A percentile compares a stretch with the other conserved stretches of the same genome.
Evolutionary conservation across 2,888 invertebrate genomes (phyloP).

Genomic region (Hydriomena furcata): DNA sequence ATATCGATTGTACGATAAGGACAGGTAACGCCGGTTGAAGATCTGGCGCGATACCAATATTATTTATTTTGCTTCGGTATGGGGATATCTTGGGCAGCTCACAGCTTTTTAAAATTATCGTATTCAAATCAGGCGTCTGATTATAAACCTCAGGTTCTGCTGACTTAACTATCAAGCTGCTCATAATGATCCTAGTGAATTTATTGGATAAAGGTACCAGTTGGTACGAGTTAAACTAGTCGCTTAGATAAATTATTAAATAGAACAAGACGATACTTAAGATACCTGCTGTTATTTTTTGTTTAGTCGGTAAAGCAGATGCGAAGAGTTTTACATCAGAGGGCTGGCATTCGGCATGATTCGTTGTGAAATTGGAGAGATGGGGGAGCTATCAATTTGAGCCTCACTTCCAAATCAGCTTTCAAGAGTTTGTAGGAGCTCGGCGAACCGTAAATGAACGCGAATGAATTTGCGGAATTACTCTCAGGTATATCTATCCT

Average conservation of each 20-base stretch:
- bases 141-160: neutral
- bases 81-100: constrained; percentile 25
- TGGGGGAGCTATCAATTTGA: constrained; percentile 45
- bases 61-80: constrained; percentile 32
- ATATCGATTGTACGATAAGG: constrained; percentile 28
- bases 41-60: constrained; percentile 29
- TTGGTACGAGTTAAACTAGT: too few species aligned
- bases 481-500: constrained; percentile 2
- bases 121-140: constrained; percentile 30
- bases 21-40: constrained; percentile 25
- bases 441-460: constrained; percentile 41
- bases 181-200: neutral
- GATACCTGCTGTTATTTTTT: too few species aligned
- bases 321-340: neutral
- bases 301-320: neutral
- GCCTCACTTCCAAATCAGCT: constrained; percentile 27
- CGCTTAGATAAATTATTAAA: too few species aligned
- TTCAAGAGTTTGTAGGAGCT: constrained; percentile 40
- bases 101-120: constrained; percentile 43
- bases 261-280: too few species aligned
- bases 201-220: neutral
- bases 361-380: constrained; percentile 38
- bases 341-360: constrained; percentile 44
- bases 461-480: constrained; percentile 39
- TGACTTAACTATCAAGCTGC: neutral